These are phyloP conservation scores for Rhyacophila brunnea DNA, from an alignment of 1,140 invertebrate genomes.

Conservation along the genomic window DNA sequence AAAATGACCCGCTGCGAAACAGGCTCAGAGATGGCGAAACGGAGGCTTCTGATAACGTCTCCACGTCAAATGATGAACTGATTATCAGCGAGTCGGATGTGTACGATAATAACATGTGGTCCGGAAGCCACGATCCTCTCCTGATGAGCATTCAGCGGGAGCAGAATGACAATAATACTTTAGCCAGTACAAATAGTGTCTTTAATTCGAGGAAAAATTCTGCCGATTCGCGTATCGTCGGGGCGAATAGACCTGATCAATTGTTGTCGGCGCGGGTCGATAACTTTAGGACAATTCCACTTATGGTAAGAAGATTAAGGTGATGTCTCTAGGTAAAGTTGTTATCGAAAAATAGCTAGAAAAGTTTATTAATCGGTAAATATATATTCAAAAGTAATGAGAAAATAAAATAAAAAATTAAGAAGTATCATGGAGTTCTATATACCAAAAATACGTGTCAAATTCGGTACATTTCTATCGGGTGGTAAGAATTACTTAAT, in stretches of 20 bases:
- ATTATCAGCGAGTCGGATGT: constrained; percentile 37
- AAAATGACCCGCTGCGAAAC: constrained; percentile 21
- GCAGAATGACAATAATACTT: constrained; percentile 10
- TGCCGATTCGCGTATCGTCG: constrained; percentile 12
- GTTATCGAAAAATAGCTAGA: too few relatives aligned
- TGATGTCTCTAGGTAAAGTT: too few relatives aligned
- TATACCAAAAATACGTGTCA: too few relatives aligned
- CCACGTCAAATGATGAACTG: constrained; percentile 52
- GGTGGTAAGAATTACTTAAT: too few relatives aligned
- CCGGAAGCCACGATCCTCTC: constrained; percentile 38
- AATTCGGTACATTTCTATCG: too few relatives aligned
- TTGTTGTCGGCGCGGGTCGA: background rate
- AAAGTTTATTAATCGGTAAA: too few relatives aligned
- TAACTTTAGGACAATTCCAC: constrained; percentile 12
- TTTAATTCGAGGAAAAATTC: constrained; percentile 23
- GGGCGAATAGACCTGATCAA: background rate
- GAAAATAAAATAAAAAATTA: too few relatives aligned
- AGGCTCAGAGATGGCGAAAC: constrained; percentile 46
- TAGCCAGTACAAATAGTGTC: constrained; percentile 4
- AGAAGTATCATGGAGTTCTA: too few relatives aligned
- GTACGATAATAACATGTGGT: constrained; percentile 37
- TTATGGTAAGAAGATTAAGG: constrained; percentile 9
- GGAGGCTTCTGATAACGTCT: constrained; percentile 52
- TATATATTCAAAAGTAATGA: too few relatives aligned
- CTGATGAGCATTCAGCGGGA: constrained; percentile 19